Evolutionary conservation across 1,140 invertebrate species (phyloP), one percentile per base, ranked within the genome.

Genomic region (Neodiprion lecontei): DNA sequence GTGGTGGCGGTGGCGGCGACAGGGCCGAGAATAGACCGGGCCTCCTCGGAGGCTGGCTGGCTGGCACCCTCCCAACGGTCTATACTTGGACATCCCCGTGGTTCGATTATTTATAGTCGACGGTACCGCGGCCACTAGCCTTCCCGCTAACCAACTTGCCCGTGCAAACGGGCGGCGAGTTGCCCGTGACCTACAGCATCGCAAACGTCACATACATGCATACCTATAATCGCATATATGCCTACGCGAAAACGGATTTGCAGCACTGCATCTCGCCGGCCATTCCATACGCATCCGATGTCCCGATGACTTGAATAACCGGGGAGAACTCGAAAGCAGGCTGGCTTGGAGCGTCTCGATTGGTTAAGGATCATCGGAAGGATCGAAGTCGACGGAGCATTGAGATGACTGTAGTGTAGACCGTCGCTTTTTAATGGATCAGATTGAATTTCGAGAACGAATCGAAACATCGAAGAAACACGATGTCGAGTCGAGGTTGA

Each of bases 31-130:
- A 89, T 89, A 89, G 84, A 82, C 81, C 83, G 86, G 81, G 84
- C 84, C 84, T 88, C 84, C 81, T 87, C 82, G 83, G 82, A 82
- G 80, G 81, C 89, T 92, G 91, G 91, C 91, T 82, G 80, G 81
- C 89, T 92, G 91, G 91, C 91, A 90, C 47, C 77, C 70, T 80
- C 90, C 91, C 91, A 92, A 92, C 90, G 87, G 91, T 89, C 91
- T 92, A 92, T 92, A 92, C 91, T 92, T 92, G 91, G 91, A 90
- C 91, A 92, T 92, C 90, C 87, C 86, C 88, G 89, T 83, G 86
- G 84, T 84, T 83, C 80, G 84, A 87, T 89, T 90, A 90, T 90
- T 90, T 90, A 90, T 91, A 90, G 89, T 85, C 83, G 85, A 83
- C 83, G 81, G 78, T 82, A 86, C 83, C 86, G 87, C 88, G 89